Evolutionary conservation across 1,140 invertebrate genomes (phyloP).

Genomic region (Rhopalosiphum maidis): DNA sequence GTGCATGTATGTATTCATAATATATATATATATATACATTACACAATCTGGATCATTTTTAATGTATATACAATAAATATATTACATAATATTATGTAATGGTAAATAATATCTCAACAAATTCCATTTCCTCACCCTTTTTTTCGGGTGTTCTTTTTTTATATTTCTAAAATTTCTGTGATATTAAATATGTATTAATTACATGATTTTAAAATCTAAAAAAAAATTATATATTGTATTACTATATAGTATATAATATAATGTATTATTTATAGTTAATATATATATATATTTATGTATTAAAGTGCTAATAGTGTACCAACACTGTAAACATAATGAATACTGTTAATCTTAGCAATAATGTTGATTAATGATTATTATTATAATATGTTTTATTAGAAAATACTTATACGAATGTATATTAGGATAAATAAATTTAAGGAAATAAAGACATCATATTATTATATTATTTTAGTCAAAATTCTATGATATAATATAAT

Average conservation of each 20-base stretch:
- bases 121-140: constrained; percentile 46
- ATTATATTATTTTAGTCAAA: constrained; percentile 8
- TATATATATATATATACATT: background rate
- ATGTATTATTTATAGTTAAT: background rate
- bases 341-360: constrained; percentile 26
- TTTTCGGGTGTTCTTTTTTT: constrained; percentile 19
- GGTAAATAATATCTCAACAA: constrained; percentile 6
- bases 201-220: constrained; percentile 24
- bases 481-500: too few relatives aligned
- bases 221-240: constrained; percentile 24
- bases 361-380: constrained; percentile 39
- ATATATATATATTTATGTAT: constrained; percentile 5
- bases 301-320: background rate
- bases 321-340: background rate
- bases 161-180: constrained; percentile 50
- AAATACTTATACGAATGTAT: constrained; percentile 30
- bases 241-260: constrained; percentile 23
- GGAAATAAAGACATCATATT: constrained; percentile 28
- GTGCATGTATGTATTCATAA: background rate
- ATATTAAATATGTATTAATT: constrained; percentile 44
- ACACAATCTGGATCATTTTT: background rate
- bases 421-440: background rate
- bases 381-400: constrained; percentile 1
- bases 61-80: background rate
- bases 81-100: background rate